These are phyloP conservation scores for Syngnathus scovelli DNA, from an alignment of 2,113 vertebrate species.

Conservation along the genomic window DNA sequence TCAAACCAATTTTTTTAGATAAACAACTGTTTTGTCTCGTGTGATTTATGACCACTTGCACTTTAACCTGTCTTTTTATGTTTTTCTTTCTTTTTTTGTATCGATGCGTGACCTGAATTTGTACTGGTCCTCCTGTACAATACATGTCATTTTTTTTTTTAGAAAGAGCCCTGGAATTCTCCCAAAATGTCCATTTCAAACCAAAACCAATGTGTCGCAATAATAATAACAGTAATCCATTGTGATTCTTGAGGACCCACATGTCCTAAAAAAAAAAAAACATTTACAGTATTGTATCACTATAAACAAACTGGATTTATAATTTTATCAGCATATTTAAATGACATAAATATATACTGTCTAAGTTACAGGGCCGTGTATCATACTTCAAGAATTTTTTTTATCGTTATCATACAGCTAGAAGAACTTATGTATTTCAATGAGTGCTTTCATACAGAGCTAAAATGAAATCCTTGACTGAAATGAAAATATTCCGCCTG, in stretches of 20 bases:
- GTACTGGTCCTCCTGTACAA: not conserved
- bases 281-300: not conserved
- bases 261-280: too few species aligned
- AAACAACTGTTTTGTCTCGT: not conserved
- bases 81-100: not conserved
- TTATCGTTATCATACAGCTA: not conserved
- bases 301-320: not conserved
- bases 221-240: not conserved
- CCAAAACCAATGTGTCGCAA: not conserved
- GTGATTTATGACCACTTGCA: not conserved
- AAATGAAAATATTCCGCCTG: conserved; percentile 7
- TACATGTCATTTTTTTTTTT: not conserved
- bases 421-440: not conserved
- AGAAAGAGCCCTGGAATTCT: not conserved
- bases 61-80: not conserved
- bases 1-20: not conserved
- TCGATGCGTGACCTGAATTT: too few species aligned
- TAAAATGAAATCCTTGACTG: too few species aligned
- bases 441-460: not conserved
- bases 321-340: not conserved
- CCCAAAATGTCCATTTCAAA: not conserved
- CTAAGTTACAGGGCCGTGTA: too few species aligned
- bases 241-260: not conserved
- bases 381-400: too few species aligned
- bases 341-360: not conserved